These are phyloP conservation scores for Semnornis frantzii DNA, from an alignment of 2,113 vertebrate species.

Conservation along the genomic window DNA sequence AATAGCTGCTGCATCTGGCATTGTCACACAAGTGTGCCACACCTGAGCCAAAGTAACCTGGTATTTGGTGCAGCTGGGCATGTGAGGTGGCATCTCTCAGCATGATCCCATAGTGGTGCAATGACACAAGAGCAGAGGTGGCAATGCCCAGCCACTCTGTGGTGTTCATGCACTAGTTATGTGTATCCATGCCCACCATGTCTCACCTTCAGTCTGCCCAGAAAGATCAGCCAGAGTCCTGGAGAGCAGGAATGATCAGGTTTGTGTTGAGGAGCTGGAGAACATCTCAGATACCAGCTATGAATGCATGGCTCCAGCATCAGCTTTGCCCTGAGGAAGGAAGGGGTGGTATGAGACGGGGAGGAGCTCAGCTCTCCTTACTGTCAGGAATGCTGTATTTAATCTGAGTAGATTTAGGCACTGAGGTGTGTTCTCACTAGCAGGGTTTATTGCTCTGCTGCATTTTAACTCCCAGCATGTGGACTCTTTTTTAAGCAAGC, in stretches of 20 bases:
- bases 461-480: neutral
- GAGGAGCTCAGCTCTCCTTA: neutral
- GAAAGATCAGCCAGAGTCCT: neutral
- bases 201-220: neutral
- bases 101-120: neutral
- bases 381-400: neutral
- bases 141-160: neutral
- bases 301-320: neutral
- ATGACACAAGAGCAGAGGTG: neutral
- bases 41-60: neutral
- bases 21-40: neutral
- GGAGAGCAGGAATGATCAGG: neutral
- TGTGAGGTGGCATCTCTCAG: neutral
- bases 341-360: neutral
- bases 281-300: rapidly evolving
- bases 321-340: neutral
- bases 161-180: neutral
- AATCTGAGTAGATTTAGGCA: neutral
- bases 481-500: neutral
- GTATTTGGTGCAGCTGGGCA: neutral
- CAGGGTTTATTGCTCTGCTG: neutral
- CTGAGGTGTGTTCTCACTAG: neutral
- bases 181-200: neutral
- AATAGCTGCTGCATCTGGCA: neutral
- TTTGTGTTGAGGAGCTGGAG: neutral